Percentiles rank a stretch among this genome's conserved stretches.
phyloP scores from a whole-genome alignment of 2,888 invertebrate genomes.

The Agrotis ipsilon region DNA sequence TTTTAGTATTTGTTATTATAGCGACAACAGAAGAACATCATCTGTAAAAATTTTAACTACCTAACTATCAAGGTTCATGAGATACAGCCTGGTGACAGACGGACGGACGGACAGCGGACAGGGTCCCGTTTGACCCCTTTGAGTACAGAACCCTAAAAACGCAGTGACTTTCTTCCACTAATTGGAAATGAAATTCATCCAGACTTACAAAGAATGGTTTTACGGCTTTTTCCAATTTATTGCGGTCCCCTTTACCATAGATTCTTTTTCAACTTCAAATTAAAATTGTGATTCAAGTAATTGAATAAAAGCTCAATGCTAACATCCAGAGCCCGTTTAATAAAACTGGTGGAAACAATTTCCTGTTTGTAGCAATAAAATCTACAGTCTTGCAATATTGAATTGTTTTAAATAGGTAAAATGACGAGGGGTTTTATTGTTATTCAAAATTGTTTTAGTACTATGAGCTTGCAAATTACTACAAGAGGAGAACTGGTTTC shows the following conservation, averaged over 20 bases:
- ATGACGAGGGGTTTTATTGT: constrained; percentile 10
- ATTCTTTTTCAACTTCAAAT: not conserved
- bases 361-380: constrained; percentile 3
- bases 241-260: not conserved
- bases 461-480: not conserved
- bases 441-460: not conserved
- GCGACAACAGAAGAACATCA: too few relatives aligned
- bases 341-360: not conserved
- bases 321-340: not conserved
- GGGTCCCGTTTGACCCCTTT: too few relatives aligned
- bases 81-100: too few relatives aligned
- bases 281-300: not conserved
- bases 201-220: too few relatives aligned
- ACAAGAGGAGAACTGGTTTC: not conserved
- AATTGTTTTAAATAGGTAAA: constrained; percentile 8
- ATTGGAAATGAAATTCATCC: not conserved
- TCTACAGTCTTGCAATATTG: constrained; percentile 1
- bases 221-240: not conserved
- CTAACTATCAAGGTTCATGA: too few relatives aligned
- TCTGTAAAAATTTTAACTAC: too few relatives aligned
- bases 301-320: not conserved
- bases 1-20: too few relatives aligned
- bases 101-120: too few relatives aligned
- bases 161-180: not conserved
- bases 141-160: too few relatives aligned